Evolutionary conservation across 2,113 vertebrate genomes (phyloP), one percentile per base, ranked within the genome.

Genomic region (Pluvianellus socialis): DNA sequence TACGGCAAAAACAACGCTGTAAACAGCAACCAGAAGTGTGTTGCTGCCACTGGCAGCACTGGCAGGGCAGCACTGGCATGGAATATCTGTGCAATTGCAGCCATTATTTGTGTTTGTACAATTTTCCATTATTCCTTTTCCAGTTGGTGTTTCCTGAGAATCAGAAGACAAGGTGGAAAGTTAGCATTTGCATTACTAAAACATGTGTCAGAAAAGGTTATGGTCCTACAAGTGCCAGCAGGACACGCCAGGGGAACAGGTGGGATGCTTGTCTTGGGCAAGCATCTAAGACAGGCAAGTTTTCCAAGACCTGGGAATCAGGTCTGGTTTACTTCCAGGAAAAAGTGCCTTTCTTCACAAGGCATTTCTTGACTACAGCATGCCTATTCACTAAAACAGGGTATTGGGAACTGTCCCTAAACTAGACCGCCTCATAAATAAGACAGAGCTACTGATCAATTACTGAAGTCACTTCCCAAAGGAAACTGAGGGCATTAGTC

Each of bases 1-100:
- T 28, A 99, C 88, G 0, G 45, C 14, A 44, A 98, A 97, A 84
- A 99, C 98, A 0, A 19, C 2, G 28, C 98, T 98, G 96, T 99
- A 99, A 44, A 99, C 97, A 22, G 80, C 58, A 79, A 98, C 79
- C 84, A 99, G 94, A 9, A 98, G 84, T 19, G 62, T 38, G 4
- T 91, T 85, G 94, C 96, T 98, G 0, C 97, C 87, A 38, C 38
- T 38, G 38, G 38, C 38, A 38, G 38, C 38, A 38, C 38, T 38
- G 38, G 38, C 38, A 38, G 38, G 38, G 38, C 38, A 38, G 38
- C 38, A 38, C 5, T 97, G 4, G 4, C 96, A 98, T 3, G 98
- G 97, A 5, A 76, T 79, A 5, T 1, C 5, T 40, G 8, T 2
- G 56, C 95, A 97, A 24, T 4, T 2, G 19, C 17, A 35, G 18